These are phyloP conservation scores for Ptychobarbus kaznakovi DNA, from an alignment of 2,797 vertebrate species.

Conservation along the genomic window DNA sequence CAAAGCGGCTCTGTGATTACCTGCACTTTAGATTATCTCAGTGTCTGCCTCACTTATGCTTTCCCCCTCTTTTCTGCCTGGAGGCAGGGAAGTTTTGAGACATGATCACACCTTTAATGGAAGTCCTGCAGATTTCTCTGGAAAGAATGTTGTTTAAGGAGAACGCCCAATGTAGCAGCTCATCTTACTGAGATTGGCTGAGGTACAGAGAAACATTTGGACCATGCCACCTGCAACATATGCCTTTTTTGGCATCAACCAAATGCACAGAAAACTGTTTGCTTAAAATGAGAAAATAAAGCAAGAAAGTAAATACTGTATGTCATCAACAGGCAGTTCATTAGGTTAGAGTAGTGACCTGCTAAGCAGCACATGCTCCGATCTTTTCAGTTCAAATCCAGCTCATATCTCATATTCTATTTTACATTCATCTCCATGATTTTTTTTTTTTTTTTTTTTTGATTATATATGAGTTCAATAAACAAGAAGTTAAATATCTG, in stretches of 20 bases:
- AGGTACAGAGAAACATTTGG: conserved; percentile 15
- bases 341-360: not conserved
- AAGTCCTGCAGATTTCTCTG: conserved; percentile 33
- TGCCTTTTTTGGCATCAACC: conserved; percentile 49
- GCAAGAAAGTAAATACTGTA: conserved; percentile 4
- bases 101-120: conserved; percentile 7
- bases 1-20: conserved; percentile 47
- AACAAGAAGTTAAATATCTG: not conserved
- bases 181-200: conserved; percentile 21
- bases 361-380: not conserved
- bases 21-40: conserved; percentile 51
- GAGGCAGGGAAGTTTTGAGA: conserved; percentile 27
- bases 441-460: not conserved
- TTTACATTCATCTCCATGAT: not conserved
- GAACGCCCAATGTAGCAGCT: conserved; percentile 8
- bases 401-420: not conserved
- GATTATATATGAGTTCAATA: not conserved
- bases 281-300: conserved; percentile 42
- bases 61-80: not conserved
- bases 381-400: not conserved
- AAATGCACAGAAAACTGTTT: conserved; percentile 17
- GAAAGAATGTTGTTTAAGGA: conserved; percentile 12
- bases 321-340: not conserved
- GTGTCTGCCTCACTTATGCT: conserved; percentile 39
- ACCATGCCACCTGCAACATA: conserved; percentile 23